phyloP scores from a whole-genome alignment of 2,888 invertebrate species.

The Baronia brevicornis region DNA sequence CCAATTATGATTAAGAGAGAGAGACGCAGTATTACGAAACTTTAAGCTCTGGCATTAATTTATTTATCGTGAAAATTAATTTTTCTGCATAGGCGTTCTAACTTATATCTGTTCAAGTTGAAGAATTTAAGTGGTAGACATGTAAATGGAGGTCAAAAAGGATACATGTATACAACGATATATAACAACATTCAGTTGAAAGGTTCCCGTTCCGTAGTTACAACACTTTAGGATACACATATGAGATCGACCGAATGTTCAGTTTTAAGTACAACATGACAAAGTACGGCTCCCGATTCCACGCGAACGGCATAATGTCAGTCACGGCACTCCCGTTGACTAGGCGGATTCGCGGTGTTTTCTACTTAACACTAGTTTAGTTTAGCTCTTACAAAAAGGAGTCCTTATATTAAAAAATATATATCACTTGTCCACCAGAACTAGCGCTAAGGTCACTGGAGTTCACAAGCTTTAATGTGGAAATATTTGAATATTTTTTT shows the following conservation, averaged over 20 bases:
- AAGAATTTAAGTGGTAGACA: no score
- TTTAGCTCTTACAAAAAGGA: conserved; percentile 23
- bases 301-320: conserved; percentile 11
- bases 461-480: conserved; percentile 29
- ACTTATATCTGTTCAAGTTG: no score
- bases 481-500: conserved; percentile 27
- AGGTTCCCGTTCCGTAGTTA: conserved; percentile 11
- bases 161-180: conserved; percentile 15
- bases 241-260: conserved; percentile 65
- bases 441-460: conserved; percentile 50
- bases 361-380: conserved; percentile 27
- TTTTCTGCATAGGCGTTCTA: no score
- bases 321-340: conserved; percentile 47
- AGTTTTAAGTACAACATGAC: conserved; percentile 41
- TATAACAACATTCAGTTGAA: conserved; percentile 17
- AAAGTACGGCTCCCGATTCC: conserved; percentile 20
- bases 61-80: no score
- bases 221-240: conserved; percentile 23
- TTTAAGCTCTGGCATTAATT: no score
- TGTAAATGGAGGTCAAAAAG: conserved; percentile 6
- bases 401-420: conserved; percentile 35
- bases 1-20: no score
- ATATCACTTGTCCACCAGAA: conserved; percentile 61
- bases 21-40: no score
- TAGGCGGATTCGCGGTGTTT: conserved; percentile 59